These are phyloP conservation scores for Calcarius lapponicus DNA, from an alignment of 2,797 vertebrate genomes.

Conservation along the genomic window DNA sequence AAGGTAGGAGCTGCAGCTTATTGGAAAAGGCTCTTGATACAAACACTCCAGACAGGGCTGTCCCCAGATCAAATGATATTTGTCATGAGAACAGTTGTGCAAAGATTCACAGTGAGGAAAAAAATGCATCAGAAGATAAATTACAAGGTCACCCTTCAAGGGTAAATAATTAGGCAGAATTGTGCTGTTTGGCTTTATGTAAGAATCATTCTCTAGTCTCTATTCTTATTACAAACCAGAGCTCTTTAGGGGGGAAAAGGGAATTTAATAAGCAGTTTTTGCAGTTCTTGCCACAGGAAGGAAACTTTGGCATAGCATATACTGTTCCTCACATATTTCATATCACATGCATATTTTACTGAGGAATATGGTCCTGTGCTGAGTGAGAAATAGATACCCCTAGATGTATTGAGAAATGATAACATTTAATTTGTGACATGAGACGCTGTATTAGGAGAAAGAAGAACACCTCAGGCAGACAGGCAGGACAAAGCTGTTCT, in stretches of 20 bases:
- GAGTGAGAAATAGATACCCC: not conserved
- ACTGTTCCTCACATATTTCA: not conserved
- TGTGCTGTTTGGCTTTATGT: not conserved
- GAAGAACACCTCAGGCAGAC: not conserved
- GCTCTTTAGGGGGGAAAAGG: not conserved
- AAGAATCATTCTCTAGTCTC: not conserved
- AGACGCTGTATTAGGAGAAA: not conserved
- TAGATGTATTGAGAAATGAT: not conserved
- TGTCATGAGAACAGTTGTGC: conserved; percentile 19
- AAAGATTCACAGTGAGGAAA: conserved; percentile 35
- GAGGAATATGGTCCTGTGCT: not conserved
- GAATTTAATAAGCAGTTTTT: not conserved
- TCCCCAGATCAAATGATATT: conserved; percentile 51
- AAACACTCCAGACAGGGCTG: conserved; percentile 34
- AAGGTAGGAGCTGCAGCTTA: conserved; percentile 25
- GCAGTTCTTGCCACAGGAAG: not conserved
- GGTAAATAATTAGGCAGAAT: conserved; percentile 25
- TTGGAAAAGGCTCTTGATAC: conserved; percentile 24
- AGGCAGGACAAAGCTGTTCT: not conserved
- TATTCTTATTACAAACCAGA: not conserved
- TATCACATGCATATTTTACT: not conserved
- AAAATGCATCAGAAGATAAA: not conserved
- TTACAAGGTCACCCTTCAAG: conserved; percentile 47
- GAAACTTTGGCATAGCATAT: not conserved
- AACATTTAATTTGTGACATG: not conserved